Conservation (phyloP, 1,140 invertebrate genomes). For the Meloidogyne exigua region DNA sequence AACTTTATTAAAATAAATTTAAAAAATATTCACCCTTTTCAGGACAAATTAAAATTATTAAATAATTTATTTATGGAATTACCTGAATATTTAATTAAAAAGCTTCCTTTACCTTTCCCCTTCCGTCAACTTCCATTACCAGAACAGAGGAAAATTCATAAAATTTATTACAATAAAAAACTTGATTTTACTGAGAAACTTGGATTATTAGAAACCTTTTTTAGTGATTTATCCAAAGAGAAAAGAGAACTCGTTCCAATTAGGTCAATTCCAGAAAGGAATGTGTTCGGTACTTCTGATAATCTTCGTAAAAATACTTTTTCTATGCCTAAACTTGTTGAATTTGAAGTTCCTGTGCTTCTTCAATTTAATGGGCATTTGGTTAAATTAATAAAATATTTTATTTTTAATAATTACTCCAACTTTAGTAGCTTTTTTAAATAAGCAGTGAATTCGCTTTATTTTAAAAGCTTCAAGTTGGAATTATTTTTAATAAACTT, state of each 20-base stretch:
- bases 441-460: not conserved
- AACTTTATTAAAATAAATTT: not conserved
- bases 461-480: not conserved
- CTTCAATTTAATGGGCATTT: slow-evolving; percentile 45
- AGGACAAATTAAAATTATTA: slow-evolving; percentile 47
- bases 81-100: slow-evolving; percentile 27
- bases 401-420: not conserved
- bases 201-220: slow-evolving; percentile 18
- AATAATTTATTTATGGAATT: slow-evolving; percentile 46
- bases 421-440: not conserved
- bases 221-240: slow-evolving; percentile 28
- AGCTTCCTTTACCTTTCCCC: slow-evolving; percentile 36
- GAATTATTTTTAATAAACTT: not conserved
- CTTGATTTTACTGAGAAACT: slow-evolving; percentile 41
- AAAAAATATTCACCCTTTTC: not conserved
- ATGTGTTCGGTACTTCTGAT: not conserved
- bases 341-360: slow-evolving; percentile 45
- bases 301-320: not conserved
- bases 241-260: slow-evolving; percentile 36
- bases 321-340: slow-evolving; percentile 39
- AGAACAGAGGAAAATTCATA: slow-evolving; percentile 25
- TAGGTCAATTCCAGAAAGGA: not conserved
- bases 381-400: slow-evolving; percentile 16
- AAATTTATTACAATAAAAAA: slow-evolving; percentile 40
- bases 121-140: slow-evolving; percentile 37